Evolutionary conservation across 1,140 invertebrate species (phyloP), one percentile per base, ranked within the genome.

Genomic region (Apolygus lucorum): DNA sequence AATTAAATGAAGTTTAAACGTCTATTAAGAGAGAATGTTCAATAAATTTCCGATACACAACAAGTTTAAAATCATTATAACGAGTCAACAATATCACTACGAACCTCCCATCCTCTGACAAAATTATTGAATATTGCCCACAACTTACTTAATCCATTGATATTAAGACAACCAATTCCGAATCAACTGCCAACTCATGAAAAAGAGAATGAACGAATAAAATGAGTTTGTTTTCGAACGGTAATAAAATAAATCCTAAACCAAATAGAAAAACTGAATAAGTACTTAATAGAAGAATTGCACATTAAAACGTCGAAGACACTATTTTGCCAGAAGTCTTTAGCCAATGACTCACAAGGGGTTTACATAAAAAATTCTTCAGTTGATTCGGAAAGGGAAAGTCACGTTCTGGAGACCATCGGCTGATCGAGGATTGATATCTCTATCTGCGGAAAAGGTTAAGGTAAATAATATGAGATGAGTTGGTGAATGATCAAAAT

Each of bases 361-460:
- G 54, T 52, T 88, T 83, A 89, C 87, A 89, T 88, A 78, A 89
- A 89, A 81, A 89, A 88, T 80, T 89, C 88, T 80, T 86, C 84
- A 68, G 87, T 88, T 78, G 87, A 88, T 84, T 87, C 85, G 72
- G 87, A 88, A 76, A 88, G 81, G 81, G 86, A 84, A 82, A 88
- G 88, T 89, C 88, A 89, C 86, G 87, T 88, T 76, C 84, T 80
- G 73, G 87, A 83, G 11, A 78, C 76, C 27, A 78, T 74, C 25
- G 89, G 88, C 76, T 90, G 82, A 77, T 92, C 90, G 69, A 93
- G 81, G 75, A 92, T 86, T 66, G 90, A 90, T 76, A 92, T 91
- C 80, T 92, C 90, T 82, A 92, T 90, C 76, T 78, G 70, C 2
- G 70, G 54, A 71, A 22, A 69, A 54, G 54, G n/a, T 59, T 59